Conservation (phyloP, 2,797 vertebrate species). For the Poeciliopsis infans region DNA sequence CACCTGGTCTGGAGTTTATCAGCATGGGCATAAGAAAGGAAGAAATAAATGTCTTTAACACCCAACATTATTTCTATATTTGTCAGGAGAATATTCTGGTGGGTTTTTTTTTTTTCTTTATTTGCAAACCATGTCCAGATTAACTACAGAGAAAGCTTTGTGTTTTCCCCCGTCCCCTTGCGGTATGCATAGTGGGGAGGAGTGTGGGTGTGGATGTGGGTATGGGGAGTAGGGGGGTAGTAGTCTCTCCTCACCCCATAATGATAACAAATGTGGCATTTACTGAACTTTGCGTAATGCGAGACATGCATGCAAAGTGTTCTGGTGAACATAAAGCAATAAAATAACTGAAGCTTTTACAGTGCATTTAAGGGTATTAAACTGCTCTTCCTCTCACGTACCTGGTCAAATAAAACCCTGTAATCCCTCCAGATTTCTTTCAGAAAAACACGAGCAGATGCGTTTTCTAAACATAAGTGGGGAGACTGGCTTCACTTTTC, state of each 20-base stretch:
- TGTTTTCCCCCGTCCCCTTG: background rate
- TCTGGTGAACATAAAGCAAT: background rate
- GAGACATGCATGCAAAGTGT: constrained; percentile 41
- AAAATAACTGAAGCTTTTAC: constrained; percentile 17
- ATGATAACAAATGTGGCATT: constrained; percentile 36
- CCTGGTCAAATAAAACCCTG: background rate
- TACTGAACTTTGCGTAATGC: background rate
- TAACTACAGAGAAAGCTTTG: background rate
- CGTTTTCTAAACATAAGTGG: background rate
- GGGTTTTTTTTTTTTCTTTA: background rate
- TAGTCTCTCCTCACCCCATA: background rate
- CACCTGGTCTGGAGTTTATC: background rate
- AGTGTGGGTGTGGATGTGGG: background rate
- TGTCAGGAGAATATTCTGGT: background rate
- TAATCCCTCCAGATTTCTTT: background rate
- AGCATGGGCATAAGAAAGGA: background rate
- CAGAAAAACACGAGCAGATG: background rate
- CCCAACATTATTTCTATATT: background rate
- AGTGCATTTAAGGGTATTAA: background rate
- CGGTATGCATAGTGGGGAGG: background rate
- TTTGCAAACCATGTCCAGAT: constrained; percentile 1
- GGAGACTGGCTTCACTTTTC: background rate
- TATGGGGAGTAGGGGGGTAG: too few species aligned
- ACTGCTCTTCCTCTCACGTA: background rate
- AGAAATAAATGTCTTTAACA: background rate